Evolutionary conservation across 64 coral and sea anemone species (phyloP).

Genomic region (Porites lutea): DNA sequence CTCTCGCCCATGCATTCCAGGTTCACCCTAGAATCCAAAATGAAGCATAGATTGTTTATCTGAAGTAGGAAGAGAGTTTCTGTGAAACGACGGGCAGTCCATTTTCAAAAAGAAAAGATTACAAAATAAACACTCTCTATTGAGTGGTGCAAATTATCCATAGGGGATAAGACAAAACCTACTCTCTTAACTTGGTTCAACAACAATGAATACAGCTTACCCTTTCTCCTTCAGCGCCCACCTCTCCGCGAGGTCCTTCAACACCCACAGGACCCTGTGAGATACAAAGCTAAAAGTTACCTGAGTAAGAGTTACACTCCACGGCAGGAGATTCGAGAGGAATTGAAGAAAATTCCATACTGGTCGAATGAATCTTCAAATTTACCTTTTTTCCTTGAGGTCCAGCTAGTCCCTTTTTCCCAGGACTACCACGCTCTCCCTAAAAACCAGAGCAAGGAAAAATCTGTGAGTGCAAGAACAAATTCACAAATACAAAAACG

Average conservation of each 20-base stretch:
- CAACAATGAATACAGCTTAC: neutral
- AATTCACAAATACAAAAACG: neutral
- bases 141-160: too few species aligned
- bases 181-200: too few species aligned
- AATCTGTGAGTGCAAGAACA: neutral
- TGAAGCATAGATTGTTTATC: neutral
- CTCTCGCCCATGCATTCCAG: constrained; percentile 23
- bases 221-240: constrained; percentile 27
- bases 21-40: neutral
- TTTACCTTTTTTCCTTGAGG: constrained; percentile 13
- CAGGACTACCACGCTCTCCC: constrained; percentile 61
- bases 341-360: neutral
- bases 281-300: neutral
- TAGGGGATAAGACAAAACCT: too few species aligned
- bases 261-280: constrained; percentile 55
- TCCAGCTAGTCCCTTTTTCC: constrained; percentile 17
- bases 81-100: neutral
- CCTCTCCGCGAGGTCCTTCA: constrained; percentile 13
- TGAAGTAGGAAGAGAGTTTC: too few species aligned
- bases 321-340: too few species aligned
- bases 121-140: too few species aligned
- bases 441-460: neutral
- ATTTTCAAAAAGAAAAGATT: neutral
- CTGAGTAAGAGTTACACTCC: neutral
- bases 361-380: neutral